phyloP scores from a whole-genome alignment of 1,140 invertebrate species.

The Gonioctena quinquepunctata region DNA sequence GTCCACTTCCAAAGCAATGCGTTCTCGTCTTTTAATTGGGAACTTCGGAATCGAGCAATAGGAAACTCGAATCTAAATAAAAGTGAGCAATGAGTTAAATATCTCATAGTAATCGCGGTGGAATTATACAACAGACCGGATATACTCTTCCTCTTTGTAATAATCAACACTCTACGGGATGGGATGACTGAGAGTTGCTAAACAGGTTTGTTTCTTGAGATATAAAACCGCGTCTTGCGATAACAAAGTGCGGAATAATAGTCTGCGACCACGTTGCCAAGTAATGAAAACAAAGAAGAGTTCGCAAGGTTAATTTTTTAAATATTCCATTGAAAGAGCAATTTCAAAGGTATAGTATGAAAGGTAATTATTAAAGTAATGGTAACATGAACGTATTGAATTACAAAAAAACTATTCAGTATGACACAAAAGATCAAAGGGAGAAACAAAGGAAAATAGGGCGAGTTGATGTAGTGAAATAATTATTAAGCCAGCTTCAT shows the following conservation, averaged over 20 bases:
- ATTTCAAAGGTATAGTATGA: no score
- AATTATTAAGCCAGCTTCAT: no score
- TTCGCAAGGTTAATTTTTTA: no score
- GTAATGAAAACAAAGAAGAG: no score
- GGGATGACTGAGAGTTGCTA: slow-evolving; percentile 5
- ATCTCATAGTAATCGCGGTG: background rate
- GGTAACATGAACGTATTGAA: no score
- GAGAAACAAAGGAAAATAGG: no score
- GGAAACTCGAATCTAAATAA: background rate
- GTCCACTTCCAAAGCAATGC: background rate
- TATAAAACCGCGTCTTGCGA: slow-evolving; percentile 13
- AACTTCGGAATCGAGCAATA: no score
- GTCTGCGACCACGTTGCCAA: background rate
- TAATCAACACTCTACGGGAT: slow-evolving; percentile 8
- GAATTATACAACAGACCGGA: background rate
- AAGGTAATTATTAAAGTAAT: no score
- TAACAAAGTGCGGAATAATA: background rate
- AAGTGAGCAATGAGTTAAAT: background rate
- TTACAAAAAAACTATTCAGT: no score
- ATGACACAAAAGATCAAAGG: no score
- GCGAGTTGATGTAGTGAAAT: no score
- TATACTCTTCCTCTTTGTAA: slow-evolving; percentile 14
- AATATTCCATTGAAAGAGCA: no score
- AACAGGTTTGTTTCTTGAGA: slow-evolving; percentile 16
- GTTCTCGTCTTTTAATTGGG: background rate